A percentile compares a stretch with the other conserved stretches of the same genome.
Conservation (phyloP, 1,140 invertebrate species). For the Drosophila biarmipes region DNA sequence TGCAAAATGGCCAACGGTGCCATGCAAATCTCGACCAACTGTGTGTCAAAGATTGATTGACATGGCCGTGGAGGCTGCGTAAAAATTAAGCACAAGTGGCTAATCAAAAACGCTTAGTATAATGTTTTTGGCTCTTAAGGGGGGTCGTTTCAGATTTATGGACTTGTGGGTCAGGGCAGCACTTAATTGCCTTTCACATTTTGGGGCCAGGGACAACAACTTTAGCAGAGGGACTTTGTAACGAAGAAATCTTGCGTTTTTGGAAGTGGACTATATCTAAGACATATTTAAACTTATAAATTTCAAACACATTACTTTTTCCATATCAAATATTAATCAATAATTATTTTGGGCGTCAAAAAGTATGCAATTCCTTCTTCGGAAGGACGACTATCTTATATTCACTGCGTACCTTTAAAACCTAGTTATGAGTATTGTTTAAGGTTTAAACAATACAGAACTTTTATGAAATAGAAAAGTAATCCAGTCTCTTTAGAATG, state of each 20-base stretch:
- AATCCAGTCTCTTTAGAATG: background rate
- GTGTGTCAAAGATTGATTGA: conserved; percentile 50
- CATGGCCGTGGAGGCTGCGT: conserved; percentile 24
- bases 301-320: too few relatives aligned
- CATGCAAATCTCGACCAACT: conserved; percentile 17
- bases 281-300: too few relatives aligned
- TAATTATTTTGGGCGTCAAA: too few relatives aligned
- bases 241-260: too few relatives aligned
- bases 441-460: too few relatives aligned
- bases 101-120: conserved; percentile 43
- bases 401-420: too few relatives aligned
- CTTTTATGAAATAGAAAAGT: too few relatives aligned
- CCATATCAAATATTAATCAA: too few relatives aligned
- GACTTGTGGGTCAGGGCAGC: background rate
- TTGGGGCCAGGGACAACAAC: background rate
- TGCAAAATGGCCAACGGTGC: background rate
- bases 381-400: too few relatives aligned
- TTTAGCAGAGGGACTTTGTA: background rate
- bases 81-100: conserved; percentile 30
- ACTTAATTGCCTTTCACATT: conserved; percentile 19
- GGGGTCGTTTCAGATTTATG: conserved; percentile 23
- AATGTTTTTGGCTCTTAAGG: background rate
- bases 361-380: too few relatives aligned
- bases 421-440: too few relatives aligned
- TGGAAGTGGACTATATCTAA: too few relatives aligned